phyloP scores from a whole-genome alignment of 2,113 vertebrate genomes.

The Ginglymostoma cirratum region DNA sequence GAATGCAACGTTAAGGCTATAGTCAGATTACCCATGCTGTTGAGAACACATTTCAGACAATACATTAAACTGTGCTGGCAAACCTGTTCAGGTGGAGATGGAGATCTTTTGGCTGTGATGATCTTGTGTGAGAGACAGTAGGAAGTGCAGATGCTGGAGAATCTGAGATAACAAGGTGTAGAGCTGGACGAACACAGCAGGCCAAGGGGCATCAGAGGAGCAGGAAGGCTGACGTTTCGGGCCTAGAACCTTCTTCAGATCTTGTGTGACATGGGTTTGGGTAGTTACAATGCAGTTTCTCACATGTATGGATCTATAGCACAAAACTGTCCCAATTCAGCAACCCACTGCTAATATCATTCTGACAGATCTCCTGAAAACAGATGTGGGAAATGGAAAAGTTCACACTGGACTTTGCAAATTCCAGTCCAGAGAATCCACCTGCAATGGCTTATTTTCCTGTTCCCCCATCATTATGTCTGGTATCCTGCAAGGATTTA shows the following conservation, averaged over 20 bases:
- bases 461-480: neutral
- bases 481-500: neutral
- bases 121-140: neutral
- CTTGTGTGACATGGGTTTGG: neutral
- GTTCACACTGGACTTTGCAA: neutral
- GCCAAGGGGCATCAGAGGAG: too few relatives aligned
- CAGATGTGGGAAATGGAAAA: neutral
- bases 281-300: neutral
- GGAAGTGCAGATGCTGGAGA: too few relatives aligned
- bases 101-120: neutral
- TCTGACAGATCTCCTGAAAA: neutral
- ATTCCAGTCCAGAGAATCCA: neutral
- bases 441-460: neutral
- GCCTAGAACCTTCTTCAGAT: too few relatives aligned
- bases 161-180: too few relatives aligned
- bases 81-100: neutral
- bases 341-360: neutral
- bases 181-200: too few relatives aligned
- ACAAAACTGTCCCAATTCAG: neutral
- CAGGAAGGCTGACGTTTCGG: too few relatives aligned
- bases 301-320: neutral
- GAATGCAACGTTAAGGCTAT: too few relatives aligned
- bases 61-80: neutral
- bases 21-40: too few relatives aligned
- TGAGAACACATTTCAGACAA: neutral